Percentiles rank a stretch among this genome's conserved stretches.
Evolutionary conservation across 2,797 vertebrate genomes (phyloP).

Genomic region (Ctenosaura bakeri): DNA sequence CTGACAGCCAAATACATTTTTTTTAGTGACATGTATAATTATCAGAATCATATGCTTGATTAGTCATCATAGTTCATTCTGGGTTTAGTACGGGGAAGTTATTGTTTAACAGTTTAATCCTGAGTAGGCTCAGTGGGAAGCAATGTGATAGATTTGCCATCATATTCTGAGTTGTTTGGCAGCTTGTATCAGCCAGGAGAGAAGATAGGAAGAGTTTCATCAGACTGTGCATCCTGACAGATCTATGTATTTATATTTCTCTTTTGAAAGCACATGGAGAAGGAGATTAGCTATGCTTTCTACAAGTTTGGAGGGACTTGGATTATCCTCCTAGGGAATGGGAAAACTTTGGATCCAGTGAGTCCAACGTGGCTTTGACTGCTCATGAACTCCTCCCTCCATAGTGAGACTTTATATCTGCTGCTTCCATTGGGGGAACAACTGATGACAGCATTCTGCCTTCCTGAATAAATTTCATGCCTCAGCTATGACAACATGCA

Average conservation of each 20-base stretch:
- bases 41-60: neutral
- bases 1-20: neutral
- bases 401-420: neutral
- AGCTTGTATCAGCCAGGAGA: too few relatives aligned
- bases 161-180: too few relatives aligned
- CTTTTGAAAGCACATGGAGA: neutral
- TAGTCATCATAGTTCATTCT: neutral
- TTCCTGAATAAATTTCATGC: neutral
- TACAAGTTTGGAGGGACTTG: neutral
- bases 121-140: neutral
- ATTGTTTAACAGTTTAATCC: neutral
- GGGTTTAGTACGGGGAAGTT: neutral
- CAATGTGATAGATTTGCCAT: neutral
- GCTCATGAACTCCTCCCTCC: neutral
- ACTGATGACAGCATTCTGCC: neutral
- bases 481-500: neutral
- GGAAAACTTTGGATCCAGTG: neutral
- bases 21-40: too few relatives aligned
- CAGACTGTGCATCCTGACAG: neutral
- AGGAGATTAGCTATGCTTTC: neutral
- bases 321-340: neutral
- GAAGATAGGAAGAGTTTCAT: neutral
- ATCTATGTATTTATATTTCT: neutral
- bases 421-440: neutral
- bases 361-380: neutral